Evolutionary conservation across 2,888 invertebrate genomes (phyloP).

Genomic region (Sarcophaga rosellei): DNA sequence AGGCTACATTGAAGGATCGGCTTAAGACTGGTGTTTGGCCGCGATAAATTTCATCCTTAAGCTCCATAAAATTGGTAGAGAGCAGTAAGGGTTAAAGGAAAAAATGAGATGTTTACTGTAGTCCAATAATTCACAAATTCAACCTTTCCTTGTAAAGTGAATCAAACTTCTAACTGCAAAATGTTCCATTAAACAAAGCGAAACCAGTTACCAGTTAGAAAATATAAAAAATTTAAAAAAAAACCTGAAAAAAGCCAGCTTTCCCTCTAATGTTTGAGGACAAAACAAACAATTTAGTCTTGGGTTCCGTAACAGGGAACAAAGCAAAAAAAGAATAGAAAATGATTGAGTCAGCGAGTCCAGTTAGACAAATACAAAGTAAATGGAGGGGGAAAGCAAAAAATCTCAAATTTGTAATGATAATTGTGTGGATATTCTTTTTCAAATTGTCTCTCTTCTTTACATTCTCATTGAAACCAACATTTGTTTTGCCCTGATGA

Average conservation of each 20-base stretch:
- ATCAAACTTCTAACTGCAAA: too few species aligned
- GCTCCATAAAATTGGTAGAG: too few species aligned
- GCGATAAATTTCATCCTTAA: too few species aligned
- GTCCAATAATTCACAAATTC: too few species aligned
- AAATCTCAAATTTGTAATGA: constrained; percentile 47
- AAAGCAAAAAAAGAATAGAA: background rate
- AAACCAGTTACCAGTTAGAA: too few species aligned
- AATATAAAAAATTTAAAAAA: background rate
- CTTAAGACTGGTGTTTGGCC: too few species aligned
- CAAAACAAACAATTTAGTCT: background rate
- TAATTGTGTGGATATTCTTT: constrained; percentile 34
- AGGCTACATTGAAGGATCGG: too few species aligned
- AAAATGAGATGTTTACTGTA: too few species aligned
- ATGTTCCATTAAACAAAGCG: too few species aligned
- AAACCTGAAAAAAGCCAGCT: background rate
- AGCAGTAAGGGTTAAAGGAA: too few species aligned
- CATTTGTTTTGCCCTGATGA: constrained; percentile 43
- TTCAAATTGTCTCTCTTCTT: background rate
- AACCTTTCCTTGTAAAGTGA: too few species aligned
- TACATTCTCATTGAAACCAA: constrained; percentile 10
- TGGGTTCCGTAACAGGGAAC: constrained; percentile 8
- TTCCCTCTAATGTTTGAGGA: too few species aligned
- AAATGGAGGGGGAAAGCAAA: background rate
- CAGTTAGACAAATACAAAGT: background rate
- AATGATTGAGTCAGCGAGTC: constrained; percentile 3